Base-by-base conservation (phyloP, 2,888 invertebrate species). In the Phortica magna region DNA sequence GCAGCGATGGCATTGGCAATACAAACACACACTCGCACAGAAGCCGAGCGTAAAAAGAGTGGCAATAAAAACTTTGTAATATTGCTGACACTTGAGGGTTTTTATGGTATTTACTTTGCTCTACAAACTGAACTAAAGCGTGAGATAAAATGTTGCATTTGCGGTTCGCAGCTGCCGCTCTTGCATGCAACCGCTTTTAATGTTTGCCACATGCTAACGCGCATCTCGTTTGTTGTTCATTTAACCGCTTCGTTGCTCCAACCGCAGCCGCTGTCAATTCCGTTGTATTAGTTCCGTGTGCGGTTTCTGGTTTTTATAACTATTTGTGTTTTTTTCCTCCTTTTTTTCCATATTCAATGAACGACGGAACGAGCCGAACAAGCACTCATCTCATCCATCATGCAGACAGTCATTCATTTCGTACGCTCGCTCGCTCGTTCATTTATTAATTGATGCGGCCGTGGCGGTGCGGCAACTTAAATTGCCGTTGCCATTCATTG, bases 91-190 rank as follows among this genome's bases (percentile, higher is more conserved):
- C 73, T 73, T 73, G 73, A 73, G 43, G 48, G 64, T 53, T 73
- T 73, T 73, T 73, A 48, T 61, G 73, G 41, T 73, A 43, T 73
- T 73, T 73, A 73, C 73, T 64, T 48, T 73, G 64, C 73, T 7
- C 73, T 73, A 73, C 73, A 73, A 73, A 73, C 61, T 64, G 48
- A 73, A 39, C 61, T 73, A 43, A 73, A 41, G 57, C 42, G 59
- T 59, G 31, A 73, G 42, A 59, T 73, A 73, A 73, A 70, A 72
- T 72, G 57, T 72, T 72, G 57, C 41, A 31, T 57, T 61, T 73
- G 72, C 41, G 39, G 73, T 73, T 73, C 14, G 39, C 41, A 31
- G 31, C 42, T 73, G 72, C 41, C 14, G 64, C 59, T 73, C 42
- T 39, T 41, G 59, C 42, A 42, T 42, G 43, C 64, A 22, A 39